Evolutionary conservation across 2,113 vertebrate genomes (phyloP), one percentile per base, ranked within the genome.

Genomic region (Acrocephalus kingi): DNA sequence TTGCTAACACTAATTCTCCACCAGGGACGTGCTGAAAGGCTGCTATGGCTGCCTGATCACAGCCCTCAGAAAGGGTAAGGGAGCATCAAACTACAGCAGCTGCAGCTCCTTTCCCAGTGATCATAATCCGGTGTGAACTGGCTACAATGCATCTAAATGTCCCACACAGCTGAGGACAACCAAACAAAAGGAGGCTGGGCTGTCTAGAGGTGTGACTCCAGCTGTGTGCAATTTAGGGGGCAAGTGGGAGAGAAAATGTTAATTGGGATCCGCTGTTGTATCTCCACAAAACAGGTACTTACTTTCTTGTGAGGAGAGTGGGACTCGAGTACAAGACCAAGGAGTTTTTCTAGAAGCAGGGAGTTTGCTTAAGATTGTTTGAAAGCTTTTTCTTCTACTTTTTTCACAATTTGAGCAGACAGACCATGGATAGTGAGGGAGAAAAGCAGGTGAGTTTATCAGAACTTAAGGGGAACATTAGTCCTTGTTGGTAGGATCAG

Each of bases 251-350:
- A 58, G 30, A 68, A 87, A 69, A 55, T 2, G 2, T 77, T 17
- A 2, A 33, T 59, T 92, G 18, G 39, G 35, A 33, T 7, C 68
- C 86, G 72, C 68, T 81, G 35, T n/a, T 25, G 7, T 33, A 16
- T 41, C n/a, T 76, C 27, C 11, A 28, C 55, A 61, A 23, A 83
- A n/a, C 46, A 90, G 46, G 51, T 30, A 22, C n/a, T 80, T 1
- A 1, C 66, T 80, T 56, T 28, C 28, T 27, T 58, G 10, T 24
- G 43, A 37, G 59, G 27, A 13, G 28, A 13, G 8, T 17, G 11
- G 25, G 4, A 18, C 1, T 68, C 71, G 3, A 31, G 15, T 55
- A 7, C 4, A 16, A 10, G 39, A 18, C 6, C 0, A 6, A 16
- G 4, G 31, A 74, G 6, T 4, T 87, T 35, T 72, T 59, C 20